Base-by-base conservation (phyloP, 1,140 invertebrate species). In the Calosoma granatense region DNA sequence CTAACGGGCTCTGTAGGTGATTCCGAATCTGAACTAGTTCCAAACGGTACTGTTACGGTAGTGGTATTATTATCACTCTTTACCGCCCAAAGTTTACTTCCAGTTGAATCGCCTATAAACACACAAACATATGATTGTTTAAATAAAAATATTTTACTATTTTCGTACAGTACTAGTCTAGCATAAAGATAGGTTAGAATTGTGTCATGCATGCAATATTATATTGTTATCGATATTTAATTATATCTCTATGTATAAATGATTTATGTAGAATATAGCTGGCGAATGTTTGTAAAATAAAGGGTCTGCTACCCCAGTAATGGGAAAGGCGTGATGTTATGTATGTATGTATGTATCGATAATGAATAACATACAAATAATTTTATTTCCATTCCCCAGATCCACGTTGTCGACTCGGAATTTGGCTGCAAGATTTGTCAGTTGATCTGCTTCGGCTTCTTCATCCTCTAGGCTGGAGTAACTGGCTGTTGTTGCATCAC, bases 1-100 rank as follows among this genome's bases (percentile, higher is more conserved):
- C 75, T 80, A 22, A 80, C 68, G 11, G 79, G 79, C 63, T 81
- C 79, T 43, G 79, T 81, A 14, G 79, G 79, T 0, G 78, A 80
- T 59, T 81, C 79, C 14, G 79, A 81, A 55, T 81, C 79, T 26
- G 78, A 80, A 63, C 78, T 79, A 61, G 67, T 66, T 22, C 67
- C 67, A 55, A 71, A 70, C 0, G 64, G 64, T 9, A 63, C 60
- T 15, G 56, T 60, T 6, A 60, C 54, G 23, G 58, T 61, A 2
- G 57, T 58, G 36, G 52, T 51, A 17, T 36, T 57, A 41, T 57
- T 58, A 3, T 53, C 53, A 17, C 54, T 20, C 15, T 53, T 57
- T 11, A 22, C 6, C n/a, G 26, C n/a, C 26, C 26, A 36, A 36
- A n/a, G 6, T 17, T 51, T 51, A 9, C 43, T 51, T 6, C 43